phyloP scores from a whole-genome alignment of 1,140 invertebrate genomes.

The Cydia strobilella region DNA sequence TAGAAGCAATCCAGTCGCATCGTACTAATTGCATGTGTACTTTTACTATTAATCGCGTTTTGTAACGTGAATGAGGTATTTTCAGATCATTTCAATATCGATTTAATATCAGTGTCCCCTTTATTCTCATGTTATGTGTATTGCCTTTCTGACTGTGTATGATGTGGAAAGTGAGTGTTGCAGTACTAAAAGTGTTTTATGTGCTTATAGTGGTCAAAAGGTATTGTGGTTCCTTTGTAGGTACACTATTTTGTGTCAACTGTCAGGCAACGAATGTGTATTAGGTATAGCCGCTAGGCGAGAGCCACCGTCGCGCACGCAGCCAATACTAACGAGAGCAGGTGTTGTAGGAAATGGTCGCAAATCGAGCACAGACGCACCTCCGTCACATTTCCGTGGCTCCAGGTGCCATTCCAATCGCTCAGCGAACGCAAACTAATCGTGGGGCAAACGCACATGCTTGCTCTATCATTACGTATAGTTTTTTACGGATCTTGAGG shows the following conservation, averaged over 20 bases:
- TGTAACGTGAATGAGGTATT: too few relatives aligned
- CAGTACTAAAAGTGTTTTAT: too few relatives aligned
- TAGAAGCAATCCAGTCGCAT: not conserved
- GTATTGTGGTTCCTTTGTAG: too few relatives aligned
- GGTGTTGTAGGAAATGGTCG: not conserved
- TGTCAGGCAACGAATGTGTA: too few relatives aligned
- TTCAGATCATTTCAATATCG: too few relatives aligned
- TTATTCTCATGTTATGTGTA: too few relatives aligned
- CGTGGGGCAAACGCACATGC: not conserved
- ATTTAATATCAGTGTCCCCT: too few relatives aligned
- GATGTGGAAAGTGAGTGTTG: too few relatives aligned
- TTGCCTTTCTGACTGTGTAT: too few relatives aligned
- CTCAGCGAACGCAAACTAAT: not conserved
- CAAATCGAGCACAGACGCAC: not conserved
- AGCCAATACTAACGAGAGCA: not conserved
- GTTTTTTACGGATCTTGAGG: not conserved
- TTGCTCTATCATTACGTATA: not conserved
- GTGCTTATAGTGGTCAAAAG: too few relatives aligned
- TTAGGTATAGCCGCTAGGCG: too few relatives aligned
- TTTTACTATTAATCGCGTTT: not conserved
- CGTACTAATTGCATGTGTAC: not conserved
- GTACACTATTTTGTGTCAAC: too few relatives aligned
- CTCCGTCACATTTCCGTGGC: not conserved
- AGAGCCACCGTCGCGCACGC: not conserved
- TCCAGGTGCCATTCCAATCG: not conserved